Conservation (phyloP, 2,113 vertebrate genomes). For the Silurus meridionalis region DNA sequence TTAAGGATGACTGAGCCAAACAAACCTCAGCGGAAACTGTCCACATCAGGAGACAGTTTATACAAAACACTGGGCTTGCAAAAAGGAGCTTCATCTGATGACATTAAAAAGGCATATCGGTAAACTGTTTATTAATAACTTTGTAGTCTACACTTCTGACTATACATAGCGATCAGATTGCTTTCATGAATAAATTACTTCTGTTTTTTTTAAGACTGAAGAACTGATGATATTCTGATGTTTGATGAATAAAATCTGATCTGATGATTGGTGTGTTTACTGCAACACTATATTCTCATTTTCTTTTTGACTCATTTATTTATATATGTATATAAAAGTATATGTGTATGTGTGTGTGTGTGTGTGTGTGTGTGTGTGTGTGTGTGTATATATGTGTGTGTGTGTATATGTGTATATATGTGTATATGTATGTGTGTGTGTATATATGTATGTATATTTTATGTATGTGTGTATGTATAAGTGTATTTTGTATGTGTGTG, state of each 20-base stretch:
- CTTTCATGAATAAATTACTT: background rate
- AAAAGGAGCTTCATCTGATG: conserved; percentile 81
- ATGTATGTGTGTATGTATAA: too few relatives aligned
- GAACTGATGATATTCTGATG: background rate
- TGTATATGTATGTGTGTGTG: too few relatives aligned
- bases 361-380: too few relatives aligned
- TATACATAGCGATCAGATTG: background rate
- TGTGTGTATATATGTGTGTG: too few relatives aligned
- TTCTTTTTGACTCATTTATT: background rate
- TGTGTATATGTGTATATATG: too few relatives aligned
- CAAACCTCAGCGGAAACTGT: conserved; percentile 75
- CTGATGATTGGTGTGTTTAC: background rate
- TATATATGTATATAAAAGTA: too few relatives aligned
- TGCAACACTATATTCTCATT: background rate
- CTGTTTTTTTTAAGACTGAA: background rate
- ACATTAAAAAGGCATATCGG: conserved; percentile 88
- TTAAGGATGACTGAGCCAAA: conserved; percentile 72
- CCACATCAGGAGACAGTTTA: conserved; percentile 77
- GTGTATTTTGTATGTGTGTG: too few relatives aligned
- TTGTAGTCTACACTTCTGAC: background rate
- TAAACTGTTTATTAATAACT: conserved; percentile 49
- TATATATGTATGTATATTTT: too few relatives aligned
- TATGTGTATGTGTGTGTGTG: too few relatives aligned
- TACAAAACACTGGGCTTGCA: conserved; percentile 81
- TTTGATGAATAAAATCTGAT: background rate